These are phyloP conservation scores for Eilema caniola DNA, from an alignment of 2,888 invertebrate genomes.

Conservation along the genomic window DNA sequence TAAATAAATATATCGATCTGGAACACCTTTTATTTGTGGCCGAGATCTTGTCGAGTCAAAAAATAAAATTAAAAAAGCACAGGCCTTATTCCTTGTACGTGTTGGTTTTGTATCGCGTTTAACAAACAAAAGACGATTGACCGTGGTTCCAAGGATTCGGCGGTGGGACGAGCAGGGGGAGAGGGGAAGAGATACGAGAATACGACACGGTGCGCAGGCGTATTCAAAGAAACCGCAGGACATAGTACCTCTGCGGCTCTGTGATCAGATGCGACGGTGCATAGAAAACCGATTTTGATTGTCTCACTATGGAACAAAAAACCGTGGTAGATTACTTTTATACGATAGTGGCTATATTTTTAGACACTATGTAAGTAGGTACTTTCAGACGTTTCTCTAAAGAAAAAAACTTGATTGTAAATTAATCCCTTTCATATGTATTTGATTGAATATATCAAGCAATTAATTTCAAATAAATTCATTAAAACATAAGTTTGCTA, in stretches of 20 bases:
- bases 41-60: constrained; percentile 42
- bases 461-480: background rate
- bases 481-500: background rate
- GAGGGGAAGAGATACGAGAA: constrained; percentile 51
- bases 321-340: constrained; percentile 14
- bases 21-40: constrained; percentile 47
- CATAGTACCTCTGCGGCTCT: constrained; percentile 68
- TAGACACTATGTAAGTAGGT: background rate
- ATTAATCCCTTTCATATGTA: background rate
- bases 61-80: constrained; percentile 49
- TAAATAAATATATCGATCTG: constrained; percentile 49
- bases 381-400: background rate
- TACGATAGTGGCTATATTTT: background rate
- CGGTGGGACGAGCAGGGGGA: constrained; percentile 38
- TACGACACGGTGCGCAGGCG: constrained; percentile 73
- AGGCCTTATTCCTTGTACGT: constrained; percentile 67
- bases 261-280: constrained; percentile 67
- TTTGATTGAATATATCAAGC: background rate
- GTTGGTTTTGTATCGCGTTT: constrained; percentile 78
- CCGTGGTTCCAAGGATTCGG: constrained; percentile 62
- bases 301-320: constrained; percentile 40
- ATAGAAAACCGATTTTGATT: constrained; percentile 69
- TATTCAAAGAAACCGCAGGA: constrained; percentile 81
- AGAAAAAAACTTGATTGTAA: background rate
- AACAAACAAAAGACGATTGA: constrained; percentile 81